phyloP scores from a whole-genome alignment of 2,888 invertebrate genomes.

The Eristalis tenax region DNA sequence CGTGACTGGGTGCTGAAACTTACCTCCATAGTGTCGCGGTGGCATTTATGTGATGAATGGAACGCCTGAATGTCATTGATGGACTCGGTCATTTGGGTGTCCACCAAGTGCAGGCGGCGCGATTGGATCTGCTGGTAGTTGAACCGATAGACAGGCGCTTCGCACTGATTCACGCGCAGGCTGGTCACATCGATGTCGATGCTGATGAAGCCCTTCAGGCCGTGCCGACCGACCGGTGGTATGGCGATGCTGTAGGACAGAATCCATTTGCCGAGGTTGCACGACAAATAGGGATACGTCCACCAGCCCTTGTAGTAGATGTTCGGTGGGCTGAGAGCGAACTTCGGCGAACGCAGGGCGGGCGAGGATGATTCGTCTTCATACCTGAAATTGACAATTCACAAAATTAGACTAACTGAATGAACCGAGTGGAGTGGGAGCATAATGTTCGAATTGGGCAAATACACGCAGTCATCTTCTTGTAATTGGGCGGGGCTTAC shows the following conservation, averaged over 20 bases:
- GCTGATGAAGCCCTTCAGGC: slow-evolving; percentile 84
- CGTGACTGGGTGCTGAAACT: slow-evolving; percentile 77
- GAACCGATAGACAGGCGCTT: slow-evolving; percentile 81
- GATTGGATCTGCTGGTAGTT: slow-evolving; percentile 75
- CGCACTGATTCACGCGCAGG: slow-evolving; percentile 94
- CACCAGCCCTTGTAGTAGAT: slow-evolving; percentile 89
- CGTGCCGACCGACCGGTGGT: slow-evolving; percentile 83
- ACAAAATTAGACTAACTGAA: background rate
- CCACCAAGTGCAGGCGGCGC: slow-evolving; percentile 74
- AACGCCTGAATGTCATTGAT: slow-evolving; percentile 88
- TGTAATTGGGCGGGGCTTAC: no score
- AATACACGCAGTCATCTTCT: no score
- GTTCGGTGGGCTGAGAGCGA: slow-evolving; percentile 84
- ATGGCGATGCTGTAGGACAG: slow-evolving; percentile 90
- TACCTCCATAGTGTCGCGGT: slow-evolving; percentile 90
- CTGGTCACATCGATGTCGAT: slow-evolving; percentile 91
- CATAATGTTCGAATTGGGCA: no score
- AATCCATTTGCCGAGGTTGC: slow-evolving; percentile 89
- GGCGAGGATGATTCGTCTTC: slow-evolving; percentile 84
- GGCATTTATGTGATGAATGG: slow-evolving; percentile 94
- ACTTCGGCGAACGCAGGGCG: slow-evolving; percentile 84
- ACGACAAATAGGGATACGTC: slow-evolving; percentile 94
- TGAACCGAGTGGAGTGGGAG: no score
- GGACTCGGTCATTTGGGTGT: slow-evolving; percentile 74
- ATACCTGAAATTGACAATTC: slow-evolving; percentile 81